Percentiles rank a stretch among this genome's conserved stretches.
Conservation (phyloP, 2,113 vertebrate species). For the Otus sunia region DNA sequence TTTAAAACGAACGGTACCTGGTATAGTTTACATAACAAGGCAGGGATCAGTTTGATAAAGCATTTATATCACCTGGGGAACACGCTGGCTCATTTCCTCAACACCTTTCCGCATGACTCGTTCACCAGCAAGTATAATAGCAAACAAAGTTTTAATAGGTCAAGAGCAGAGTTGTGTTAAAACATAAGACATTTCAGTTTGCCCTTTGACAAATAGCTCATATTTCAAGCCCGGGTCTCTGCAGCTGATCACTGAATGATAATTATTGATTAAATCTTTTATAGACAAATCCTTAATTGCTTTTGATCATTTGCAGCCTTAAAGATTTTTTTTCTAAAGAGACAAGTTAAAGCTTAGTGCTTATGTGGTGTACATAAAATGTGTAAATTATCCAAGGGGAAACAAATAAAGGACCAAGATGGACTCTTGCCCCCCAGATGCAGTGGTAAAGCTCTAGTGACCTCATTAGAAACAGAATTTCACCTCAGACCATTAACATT, state of each 20-base stretch:
- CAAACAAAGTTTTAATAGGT: constrained; percentile 83
- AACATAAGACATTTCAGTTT: constrained; percentile 21
- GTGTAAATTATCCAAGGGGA: background rate
- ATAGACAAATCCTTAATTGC: constrained; percentile 38
- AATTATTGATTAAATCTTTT: constrained; percentile 45
- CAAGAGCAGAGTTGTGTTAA: constrained; percentile 66
- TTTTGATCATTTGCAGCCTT: constrained; percentile 35
- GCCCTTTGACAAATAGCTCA: constrained; percentile 43
- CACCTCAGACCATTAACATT: constrained; percentile 38
- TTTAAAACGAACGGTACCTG: constrained; percentile 78
- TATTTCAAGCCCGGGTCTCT: constrained; percentile 29
- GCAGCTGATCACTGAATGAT: constrained; percentile 50
- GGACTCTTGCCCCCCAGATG: background rate
- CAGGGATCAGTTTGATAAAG: constrained; percentile 83
- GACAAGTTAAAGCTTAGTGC: background rate
- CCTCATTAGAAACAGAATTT: constrained; percentile 44
- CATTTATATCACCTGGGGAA: constrained; percentile 79
- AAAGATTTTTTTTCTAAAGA: background rate
- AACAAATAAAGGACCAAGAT: background rate
- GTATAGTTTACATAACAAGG: constrained; percentile 83
- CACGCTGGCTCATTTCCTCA: constrained; percentile 76
- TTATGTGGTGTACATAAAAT: background rate
- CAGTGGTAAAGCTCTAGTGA: constrained; percentile 41
- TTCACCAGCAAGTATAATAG: constrained; percentile 74
- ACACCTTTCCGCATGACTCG: constrained; percentile 76